These are phyloP conservation scores for Sebastes diploproa DNA, from an alignment of 2,797 vertebrate genomes.

Conservation along the genomic window DNA sequence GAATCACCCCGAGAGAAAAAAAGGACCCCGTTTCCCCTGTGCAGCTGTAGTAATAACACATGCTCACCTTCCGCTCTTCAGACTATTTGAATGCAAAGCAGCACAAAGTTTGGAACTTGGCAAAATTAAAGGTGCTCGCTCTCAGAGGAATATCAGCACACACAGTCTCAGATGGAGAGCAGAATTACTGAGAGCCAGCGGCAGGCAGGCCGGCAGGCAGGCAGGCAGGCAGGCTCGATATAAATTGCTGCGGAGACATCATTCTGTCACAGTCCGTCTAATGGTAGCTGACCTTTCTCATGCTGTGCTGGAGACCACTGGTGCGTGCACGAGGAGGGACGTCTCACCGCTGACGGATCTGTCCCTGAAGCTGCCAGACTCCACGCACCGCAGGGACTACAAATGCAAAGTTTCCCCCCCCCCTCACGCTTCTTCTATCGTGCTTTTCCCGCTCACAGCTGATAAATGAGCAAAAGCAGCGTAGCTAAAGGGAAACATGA, in stretches of 20 bases:
- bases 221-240: not conserved
- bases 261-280: slow-evolving; percentile 44
- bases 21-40: not conserved
- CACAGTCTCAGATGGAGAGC: not conserved
- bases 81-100: not conserved
- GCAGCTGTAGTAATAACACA: not conserved
- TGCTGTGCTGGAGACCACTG: slow-evolving; percentile 22
- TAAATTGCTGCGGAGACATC: slow-evolving; percentile 29
- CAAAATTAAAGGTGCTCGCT: not conserved
- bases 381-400: not conserved
- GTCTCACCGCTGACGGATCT: slow-evolving; percentile 25
- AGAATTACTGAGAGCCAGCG: slow-evolving; percentile 20
- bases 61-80: not conserved
- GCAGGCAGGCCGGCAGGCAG: not conserved
- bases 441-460: not conserved
- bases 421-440: not conserved
- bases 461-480: slow-evolving; percentile 16
- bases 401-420: not conserved
- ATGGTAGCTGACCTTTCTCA: slow-evolving; percentile 53
- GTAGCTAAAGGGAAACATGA: slow-evolving; percentile 1
- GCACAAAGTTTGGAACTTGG: not conserved
- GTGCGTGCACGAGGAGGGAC: slow-evolving; percentile 24
- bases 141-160: slow-evolving; percentile 25
- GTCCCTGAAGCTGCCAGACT: slow-evolving; percentile 28
- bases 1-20: slow-evolving; percentile 5